Base-by-base conservation (phyloP, 2,888 invertebrate genomes). In the Cryptus armator region DNA sequence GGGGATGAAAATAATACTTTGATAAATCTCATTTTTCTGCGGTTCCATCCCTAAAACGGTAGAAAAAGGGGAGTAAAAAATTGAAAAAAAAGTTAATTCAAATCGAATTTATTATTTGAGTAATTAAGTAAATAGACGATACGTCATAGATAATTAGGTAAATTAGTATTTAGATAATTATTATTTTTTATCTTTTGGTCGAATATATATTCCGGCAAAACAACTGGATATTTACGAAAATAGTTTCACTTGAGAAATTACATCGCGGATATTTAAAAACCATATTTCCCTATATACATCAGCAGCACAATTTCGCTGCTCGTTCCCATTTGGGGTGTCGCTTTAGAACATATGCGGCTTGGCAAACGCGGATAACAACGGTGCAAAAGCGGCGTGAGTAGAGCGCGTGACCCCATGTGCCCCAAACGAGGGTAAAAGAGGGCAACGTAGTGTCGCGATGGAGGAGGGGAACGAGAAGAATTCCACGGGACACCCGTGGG, bases 401-500 rank as follows among this genome's bases (percentile, higher is more conserved):
- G 76, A 29, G 51, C 64, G 56, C 67, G 67, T 80, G 71, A 71
- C 80, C 84, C 64, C 51, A 75, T 83, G 59, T 46, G 44, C 68
- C 19, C 68, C n/a, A 64, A 74, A 70, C 77, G 62, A 53, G 56
- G 75, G 32, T 53, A 53, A 43, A 64, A 44, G 84, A 82, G 74
- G 68, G 75, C 59, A 74, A 12, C 78, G 59, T 56, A 83, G 77
- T 16, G 56, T 56, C 48, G 59, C 62, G 80, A 84, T 59, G 79
- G 76, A 80, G 81, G 66, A 85, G 72, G 78, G 56, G 68, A 62
- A 78, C 66, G 74, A 83, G 79, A 83, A 81, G 87, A 87, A 85
- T 84, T 82, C 79, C 70, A 79, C 72, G 81, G 76, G 75, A 86
- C 83, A 84, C 83, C 72, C 82, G 81, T 85, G 85, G 87, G 86